Conservation (phyloP, 2,888 invertebrate species). For the Oxytorus armatus region DNA sequence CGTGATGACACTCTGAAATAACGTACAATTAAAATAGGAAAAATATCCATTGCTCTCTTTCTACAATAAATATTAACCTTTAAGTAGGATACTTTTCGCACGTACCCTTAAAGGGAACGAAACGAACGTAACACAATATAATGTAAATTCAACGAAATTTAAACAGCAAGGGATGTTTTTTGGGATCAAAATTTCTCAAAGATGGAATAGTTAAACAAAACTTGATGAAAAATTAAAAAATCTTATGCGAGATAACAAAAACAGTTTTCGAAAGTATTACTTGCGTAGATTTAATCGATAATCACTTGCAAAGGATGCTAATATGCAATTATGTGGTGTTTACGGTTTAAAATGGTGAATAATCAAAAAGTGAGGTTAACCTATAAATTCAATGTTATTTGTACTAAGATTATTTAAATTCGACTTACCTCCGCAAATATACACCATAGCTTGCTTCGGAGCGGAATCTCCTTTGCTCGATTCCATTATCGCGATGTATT, state of each 20-base stretch:
- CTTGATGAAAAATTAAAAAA: no score
- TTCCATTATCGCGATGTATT: conserved; percentile 60
- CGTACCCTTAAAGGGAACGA: no score
- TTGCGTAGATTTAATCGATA: no score
- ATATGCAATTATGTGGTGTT: not conserved
- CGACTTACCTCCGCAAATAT: conserved; percentile 95
- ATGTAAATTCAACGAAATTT: no score
- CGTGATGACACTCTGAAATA: conserved; percentile 95
- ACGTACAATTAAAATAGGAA: not conserved
- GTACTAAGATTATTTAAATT: conserved; percentile 13
- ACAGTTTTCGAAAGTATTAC: no score
- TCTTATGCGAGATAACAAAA: no score
- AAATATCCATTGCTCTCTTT: conserved; percentile 5
- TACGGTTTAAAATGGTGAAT: no score
- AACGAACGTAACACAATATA: not conserved
- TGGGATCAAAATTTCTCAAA: no score
- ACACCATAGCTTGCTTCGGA: conserved; percentile 95
- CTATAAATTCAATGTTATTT: conserved; percentile 1
- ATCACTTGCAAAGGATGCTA: not conserved
- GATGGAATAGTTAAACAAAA: no score
- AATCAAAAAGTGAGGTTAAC: conserved; percentile 71
- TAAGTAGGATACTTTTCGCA: not conserved
- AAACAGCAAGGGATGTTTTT: no score
- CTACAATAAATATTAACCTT: conserved; percentile 69
- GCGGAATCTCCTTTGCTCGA: conserved; percentile 88